These are phyloP conservation scores for Caenorhabditis virilis DNA, from an alignment of 2,888 invertebrate genomes.

Conservation along the genomic window DNA sequence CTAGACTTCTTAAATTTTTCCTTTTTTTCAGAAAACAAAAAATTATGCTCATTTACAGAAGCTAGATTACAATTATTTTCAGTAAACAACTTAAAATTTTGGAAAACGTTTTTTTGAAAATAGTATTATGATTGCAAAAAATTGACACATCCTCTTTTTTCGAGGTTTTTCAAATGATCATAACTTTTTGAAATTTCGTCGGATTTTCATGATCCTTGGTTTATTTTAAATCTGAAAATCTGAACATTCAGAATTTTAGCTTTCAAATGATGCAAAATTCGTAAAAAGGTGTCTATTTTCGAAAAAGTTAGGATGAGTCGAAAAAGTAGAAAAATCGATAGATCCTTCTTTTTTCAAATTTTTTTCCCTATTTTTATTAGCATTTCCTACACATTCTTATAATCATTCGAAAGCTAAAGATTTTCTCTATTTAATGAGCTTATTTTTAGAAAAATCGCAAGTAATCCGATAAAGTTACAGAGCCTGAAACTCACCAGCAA, in stretches of 20 bases:
- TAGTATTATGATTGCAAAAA: background rate
- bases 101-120: background rate
- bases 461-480: background rate
- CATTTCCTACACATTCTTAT: background rate
- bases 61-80: no score
- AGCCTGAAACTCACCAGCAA: slow-evolving; percentile 57
- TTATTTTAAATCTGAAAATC: background rate
- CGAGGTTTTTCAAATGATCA: no score
- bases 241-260: background rate
- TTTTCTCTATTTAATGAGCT: no score
- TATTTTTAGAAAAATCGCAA: background rate
- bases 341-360: no score
- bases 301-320: background rate
- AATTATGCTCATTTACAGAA: no score
- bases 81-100: no score
- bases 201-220: background rate
- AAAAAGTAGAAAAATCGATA: no score
- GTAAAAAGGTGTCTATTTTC: background rate
- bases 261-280: background rate
- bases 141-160: background rate
- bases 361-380: no score
- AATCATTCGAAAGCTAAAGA: background rate
- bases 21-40: no score
- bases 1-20: no score
- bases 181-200: no score